phyloP scores from a whole-genome alignment of 1,140 invertebrate genomes.

The Lepidurus apus region DNA sequence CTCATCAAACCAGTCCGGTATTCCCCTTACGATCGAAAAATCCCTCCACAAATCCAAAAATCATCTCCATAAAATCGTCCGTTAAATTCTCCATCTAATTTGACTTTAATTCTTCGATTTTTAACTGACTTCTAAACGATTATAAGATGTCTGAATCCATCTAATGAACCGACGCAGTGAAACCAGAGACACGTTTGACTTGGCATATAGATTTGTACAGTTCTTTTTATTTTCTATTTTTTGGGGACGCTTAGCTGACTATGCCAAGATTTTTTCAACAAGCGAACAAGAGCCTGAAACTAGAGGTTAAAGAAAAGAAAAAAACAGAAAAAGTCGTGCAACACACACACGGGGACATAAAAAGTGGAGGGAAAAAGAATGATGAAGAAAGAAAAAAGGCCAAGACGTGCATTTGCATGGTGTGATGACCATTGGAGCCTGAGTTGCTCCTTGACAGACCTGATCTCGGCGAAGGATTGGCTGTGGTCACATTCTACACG shows the following conservation, averaged over 20 bases:
- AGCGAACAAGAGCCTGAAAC: background rate
- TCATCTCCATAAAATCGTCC: no score
- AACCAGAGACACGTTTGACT: slow-evolving; percentile 1
- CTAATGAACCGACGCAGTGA: background rate
- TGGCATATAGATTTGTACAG: slow-evolving; percentile 13
- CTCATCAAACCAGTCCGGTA: no score
- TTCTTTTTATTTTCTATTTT: background rate
- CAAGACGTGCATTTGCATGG: slow-evolving; percentile 17
- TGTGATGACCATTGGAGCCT: slow-evolving; percentile 21
- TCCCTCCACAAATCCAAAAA: no score
- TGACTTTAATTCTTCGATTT: no score
- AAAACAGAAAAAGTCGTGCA: background rate
- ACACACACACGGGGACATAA: background rate
- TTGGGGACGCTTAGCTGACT: background rate
- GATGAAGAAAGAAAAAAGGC: background rate
- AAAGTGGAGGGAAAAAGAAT: background rate
- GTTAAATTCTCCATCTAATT: no score
- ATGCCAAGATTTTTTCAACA: slow-evolving; percentile 15
- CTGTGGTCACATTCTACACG: slow-evolving; percentile 21
- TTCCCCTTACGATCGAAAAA: no score
- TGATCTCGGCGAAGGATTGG: slow-evolving; percentile 20
- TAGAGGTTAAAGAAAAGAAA: background rate
- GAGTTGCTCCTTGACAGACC: slow-evolving; percentile 20
- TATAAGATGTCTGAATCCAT: background rate
- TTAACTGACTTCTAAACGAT: no score